Conservation (phyloP, 1,140 invertebrate genomes). For the Agrypnia vestita region DNA sequence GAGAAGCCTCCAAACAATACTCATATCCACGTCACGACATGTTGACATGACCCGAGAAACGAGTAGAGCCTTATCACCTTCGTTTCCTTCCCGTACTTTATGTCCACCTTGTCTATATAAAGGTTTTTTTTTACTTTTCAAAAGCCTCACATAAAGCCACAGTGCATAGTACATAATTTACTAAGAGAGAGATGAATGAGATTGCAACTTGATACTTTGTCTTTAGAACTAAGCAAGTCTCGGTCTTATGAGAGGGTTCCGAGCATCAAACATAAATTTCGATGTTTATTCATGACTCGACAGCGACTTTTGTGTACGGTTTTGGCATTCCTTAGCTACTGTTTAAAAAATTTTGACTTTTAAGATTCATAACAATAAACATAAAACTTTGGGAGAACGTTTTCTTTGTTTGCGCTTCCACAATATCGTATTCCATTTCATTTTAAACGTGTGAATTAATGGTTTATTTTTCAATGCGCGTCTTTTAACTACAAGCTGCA, state of each 20-base stretch:
- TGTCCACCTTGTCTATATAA: constrained; percentile 35
- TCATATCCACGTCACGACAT: constrained; percentile 48
- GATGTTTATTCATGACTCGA: constrained; percentile 48
- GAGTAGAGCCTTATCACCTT: constrained; percentile 32
- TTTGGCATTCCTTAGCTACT: constrained; percentile 45
- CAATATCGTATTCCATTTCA: constrained; percentile 8
- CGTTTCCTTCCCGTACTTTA: constrained; percentile 37
- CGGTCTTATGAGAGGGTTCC: constrained; percentile 28
- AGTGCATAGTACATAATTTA: constrained; percentile 43
- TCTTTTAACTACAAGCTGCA: too few species aligned
- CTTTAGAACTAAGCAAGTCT: constrained; percentile 27
- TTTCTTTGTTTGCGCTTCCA: background rate
- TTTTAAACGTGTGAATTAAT: too few species aligned
- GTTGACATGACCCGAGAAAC: constrained; percentile 40
- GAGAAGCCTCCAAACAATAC: constrained; percentile 38
- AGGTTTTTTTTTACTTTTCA: constrained; percentile 3
- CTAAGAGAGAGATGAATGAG: constrained; percentile 50
- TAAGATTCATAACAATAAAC: constrained; percentile 22
- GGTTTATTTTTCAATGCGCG: too few species aligned
- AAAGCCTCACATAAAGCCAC: constrained; percentile 29
- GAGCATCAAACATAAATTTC: constrained; percentile 49
- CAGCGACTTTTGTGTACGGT: constrained; percentile 13
- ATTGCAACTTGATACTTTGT: constrained; percentile 54
- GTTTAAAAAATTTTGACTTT: constrained; percentile 31
- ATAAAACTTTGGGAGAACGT: constrained; percentile 18